Conservation (phyloP, 2,888 invertebrate genomes). For the Troides helena region DNA sequence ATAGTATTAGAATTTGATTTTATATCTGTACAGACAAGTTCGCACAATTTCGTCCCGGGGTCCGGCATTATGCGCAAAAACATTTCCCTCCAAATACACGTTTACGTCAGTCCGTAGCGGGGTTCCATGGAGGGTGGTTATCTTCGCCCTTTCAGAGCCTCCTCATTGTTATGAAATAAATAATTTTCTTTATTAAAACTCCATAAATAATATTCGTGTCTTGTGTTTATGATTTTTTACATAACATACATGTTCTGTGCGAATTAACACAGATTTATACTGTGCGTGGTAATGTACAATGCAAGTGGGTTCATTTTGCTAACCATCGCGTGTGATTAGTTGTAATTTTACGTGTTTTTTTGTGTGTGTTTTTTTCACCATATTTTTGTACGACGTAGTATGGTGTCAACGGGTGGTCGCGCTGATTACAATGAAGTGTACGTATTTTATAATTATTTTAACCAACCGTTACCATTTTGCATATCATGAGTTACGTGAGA, state of each 20-base stretch:
- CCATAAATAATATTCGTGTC: constrained; percentile 13
- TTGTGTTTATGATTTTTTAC: constrained; percentile 30
- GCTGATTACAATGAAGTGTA: constrained; percentile 32
- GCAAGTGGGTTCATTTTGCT: constrained; percentile 30
- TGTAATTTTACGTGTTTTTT: constrained; percentile 33
- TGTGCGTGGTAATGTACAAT: constrained; percentile 4
- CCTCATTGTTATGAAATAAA: constrained; percentile 43
- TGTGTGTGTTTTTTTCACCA: constrained; percentile 33
- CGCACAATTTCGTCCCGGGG: constrained; percentile 6
- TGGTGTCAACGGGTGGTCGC: constrained; percentile 31
- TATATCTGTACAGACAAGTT: constrained; percentile 10
- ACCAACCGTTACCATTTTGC: neutral
- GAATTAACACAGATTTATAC: neutral
- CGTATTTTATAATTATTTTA: constrained; percentile 27
- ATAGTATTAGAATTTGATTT: constrained; percentile 8
- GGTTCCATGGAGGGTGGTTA: constrained; percentile 44
- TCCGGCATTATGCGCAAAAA: constrained; percentile 50
- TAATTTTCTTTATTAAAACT: constrained; percentile 56
- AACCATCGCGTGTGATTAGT: constrained; percentile 36
- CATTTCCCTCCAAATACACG: constrained; percentile 46
- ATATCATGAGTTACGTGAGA: neutral
- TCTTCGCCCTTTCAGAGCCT: constrained; percentile 31
- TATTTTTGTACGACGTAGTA: constrained; percentile 30
- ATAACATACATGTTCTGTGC: constrained; percentile 13
- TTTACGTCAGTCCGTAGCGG: constrained; percentile 66